Evolutionary conservation across 2,888 invertebrate genomes (phyloP).

Genomic region (Morpho achilles): DNA sequence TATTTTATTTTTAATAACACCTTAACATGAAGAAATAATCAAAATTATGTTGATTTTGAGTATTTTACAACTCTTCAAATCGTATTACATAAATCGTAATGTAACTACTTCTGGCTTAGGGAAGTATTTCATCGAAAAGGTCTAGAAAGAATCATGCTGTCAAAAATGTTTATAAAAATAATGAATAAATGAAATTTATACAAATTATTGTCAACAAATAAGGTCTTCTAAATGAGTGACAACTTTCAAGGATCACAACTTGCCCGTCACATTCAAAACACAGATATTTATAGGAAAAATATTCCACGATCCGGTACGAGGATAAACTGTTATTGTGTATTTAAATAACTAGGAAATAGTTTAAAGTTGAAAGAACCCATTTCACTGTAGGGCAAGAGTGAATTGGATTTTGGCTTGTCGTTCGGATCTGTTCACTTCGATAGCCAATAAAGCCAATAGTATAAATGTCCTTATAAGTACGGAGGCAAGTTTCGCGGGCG

Average conservation of each 20-base stretch:
- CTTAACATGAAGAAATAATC: too few species aligned
- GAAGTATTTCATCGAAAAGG: too few species aligned
- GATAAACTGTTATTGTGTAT: conserved; percentile 27
- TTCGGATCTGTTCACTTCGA: conserved; percentile 42
- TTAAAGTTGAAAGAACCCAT: conserved; percentile 32
- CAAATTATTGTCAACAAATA: conserved; percentile 4
- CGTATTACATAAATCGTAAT: too few species aligned
- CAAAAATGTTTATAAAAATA: too few species aligned
- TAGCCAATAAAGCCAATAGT: conserved; percentile 39
- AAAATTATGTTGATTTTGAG: too few species aligned
- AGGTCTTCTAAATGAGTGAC: conserved; percentile 22
- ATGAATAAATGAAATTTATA: not conserved
- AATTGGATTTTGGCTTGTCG: conserved; percentile 44
- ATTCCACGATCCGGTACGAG: conserved; percentile 20
- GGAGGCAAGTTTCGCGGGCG: conserved; percentile 53
- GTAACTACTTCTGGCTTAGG: too few species aligned
- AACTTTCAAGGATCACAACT: conserved; percentile 23
- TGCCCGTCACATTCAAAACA: conserved; percentile 28
- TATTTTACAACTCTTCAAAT: too few species aligned
- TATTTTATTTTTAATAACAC: too few species aligned
- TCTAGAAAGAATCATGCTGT: too few species aligned
- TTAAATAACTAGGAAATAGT: conserved; percentile 48
- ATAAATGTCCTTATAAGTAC: conserved; percentile 55
- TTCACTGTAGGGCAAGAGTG: conserved; percentile 32
- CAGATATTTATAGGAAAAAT: conserved; percentile 19